phyloP scores from a whole-genome alignment of 2,113 vertebrate species.

The Natator depressus region DNA sequence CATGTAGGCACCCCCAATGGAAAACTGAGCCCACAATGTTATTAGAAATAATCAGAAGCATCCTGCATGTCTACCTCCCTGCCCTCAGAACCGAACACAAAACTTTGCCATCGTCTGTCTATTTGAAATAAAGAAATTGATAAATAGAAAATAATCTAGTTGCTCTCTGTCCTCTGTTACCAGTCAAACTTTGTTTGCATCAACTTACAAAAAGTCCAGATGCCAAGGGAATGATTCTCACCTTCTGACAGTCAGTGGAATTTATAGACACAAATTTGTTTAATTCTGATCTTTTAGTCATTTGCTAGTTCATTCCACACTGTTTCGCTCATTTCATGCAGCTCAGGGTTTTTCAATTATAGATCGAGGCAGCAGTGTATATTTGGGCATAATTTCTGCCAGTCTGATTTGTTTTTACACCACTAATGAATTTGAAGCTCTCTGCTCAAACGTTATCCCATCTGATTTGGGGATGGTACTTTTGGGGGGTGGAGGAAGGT shows the following conservation, averaged over 20 bases:
- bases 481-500: background rate
- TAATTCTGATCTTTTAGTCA: slow-evolving; percentile 59
- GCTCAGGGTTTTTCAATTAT: slow-evolving; percentile 73
- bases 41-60: background rate
- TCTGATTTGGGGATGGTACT: slow-evolving; percentile 23
- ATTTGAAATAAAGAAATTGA: slow-evolving; percentile 5
- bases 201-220: slow-evolving; percentile 47
- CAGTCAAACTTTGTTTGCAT: slow-evolving; percentile 43
- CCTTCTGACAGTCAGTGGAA: slow-evolving; percentile 45
- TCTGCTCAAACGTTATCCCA: slow-evolving; percentile 16
- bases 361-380: slow-evolving; percentile 46
- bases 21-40: background rate
- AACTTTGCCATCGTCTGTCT: background rate
- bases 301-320: slow-evolving; percentile 59
- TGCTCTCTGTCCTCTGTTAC: background rate
- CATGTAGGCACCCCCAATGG: background rate
- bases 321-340: slow-evolving; percentile 71
- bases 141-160: background rate
- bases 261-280: slow-evolving; percentile 68
- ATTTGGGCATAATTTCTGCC: slow-evolving; percentile 57
- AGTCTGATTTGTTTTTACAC: slow-evolving; percentile 66
- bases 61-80: background rate
- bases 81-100: background rate
- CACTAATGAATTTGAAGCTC: slow-evolving; percentile 67
- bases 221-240: slow-evolving; percentile 19